Conservation (phyloP, 2,888 invertebrate species). For the Smittia aterrima region DNA sequence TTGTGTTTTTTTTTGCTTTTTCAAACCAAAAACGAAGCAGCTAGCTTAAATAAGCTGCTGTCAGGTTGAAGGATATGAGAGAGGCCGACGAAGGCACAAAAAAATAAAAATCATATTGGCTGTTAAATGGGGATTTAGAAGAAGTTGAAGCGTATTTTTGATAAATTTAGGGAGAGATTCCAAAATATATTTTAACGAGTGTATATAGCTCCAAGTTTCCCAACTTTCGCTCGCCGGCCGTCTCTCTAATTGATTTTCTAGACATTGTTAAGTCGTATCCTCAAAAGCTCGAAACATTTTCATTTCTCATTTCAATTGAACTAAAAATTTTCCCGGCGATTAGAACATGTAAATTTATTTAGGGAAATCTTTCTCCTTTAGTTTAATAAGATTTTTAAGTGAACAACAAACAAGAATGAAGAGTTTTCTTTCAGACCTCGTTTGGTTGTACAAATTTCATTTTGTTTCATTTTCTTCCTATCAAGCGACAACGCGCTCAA, state of each 20-base stretch:
- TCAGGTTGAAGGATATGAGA: background rate
- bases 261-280: too few relatives aligned
- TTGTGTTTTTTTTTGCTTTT: background rate
- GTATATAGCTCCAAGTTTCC: slow-evolving; percentile 13
- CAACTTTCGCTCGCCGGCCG: background rate
- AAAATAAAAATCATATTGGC: slow-evolving; percentile 30
- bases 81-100: slow-evolving; percentile 30
- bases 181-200: slow-evolving; percentile 1
- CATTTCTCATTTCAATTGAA: too few relatives aligned
- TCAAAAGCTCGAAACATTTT: too few relatives aligned
- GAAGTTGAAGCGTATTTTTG: slow-evolving; percentile 37
- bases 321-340: slow-evolving; percentile 7
- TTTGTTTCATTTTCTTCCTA: too few relatives aligned
- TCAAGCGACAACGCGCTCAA: too few relatives aligned
- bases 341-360: slow-evolving; percentile 14
- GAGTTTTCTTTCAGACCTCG: too few relatives aligned
- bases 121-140: slow-evolving; percentile 22
- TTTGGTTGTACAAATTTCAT: too few relatives aligned
- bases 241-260: background rate
- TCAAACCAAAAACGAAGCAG: background rate
- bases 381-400: background rate
- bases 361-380: slow-evolving; percentile 10
- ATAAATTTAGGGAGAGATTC: slow-evolving; percentile 36
- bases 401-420: background rate
- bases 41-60: too few relatives aligned